A percentile compares a stretch with the other conserved stretches of the same genome.
These are phyloP conservation scores for Porites rus DNA, from an alignment of 92 coral and sea anemone genomes.

Conservation along the genomic window DNA sequence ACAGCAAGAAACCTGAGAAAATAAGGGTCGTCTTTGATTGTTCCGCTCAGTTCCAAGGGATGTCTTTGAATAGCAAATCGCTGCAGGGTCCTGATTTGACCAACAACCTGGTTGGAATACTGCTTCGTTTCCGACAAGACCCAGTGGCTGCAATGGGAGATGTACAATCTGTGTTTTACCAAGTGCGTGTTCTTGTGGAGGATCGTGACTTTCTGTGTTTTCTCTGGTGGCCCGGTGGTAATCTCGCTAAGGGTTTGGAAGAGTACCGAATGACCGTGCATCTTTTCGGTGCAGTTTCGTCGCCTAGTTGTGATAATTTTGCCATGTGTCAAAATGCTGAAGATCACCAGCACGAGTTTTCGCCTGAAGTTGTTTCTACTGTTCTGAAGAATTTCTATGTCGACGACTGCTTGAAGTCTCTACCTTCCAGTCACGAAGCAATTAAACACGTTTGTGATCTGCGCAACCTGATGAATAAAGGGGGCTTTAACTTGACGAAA, in stretches of 20 bases:
- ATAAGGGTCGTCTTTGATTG: slow-evolving; percentile 28
- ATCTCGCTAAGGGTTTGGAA: slow-evolving; percentile 41
- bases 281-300: slow-evolving; percentile 62
- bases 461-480: not conserved
- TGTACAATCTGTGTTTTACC: slow-evolving; percentile 61
- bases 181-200: slow-evolving; percentile 35
- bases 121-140: slow-evolving; percentile 58
- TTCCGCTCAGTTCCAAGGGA: too few relatives aligned
- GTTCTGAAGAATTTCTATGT: slow-evolving; percentile 46
- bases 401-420: slow-evolving; percentile 62
- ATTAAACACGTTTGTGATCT: slow-evolving; percentile 35
- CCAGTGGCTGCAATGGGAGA: slow-evolving; percentile 59
- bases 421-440: slow-evolving; percentile 41
- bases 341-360: too few relatives aligned
- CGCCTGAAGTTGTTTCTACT: too few relatives aligned
- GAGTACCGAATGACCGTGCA: slow-evolving; percentile 60
- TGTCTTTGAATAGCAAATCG: slow-evolving; percentile 14
- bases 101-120: slow-evolving; percentile 58
- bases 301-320: slow-evolving; percentile 57
- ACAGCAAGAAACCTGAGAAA: slow-evolving; percentile 40
- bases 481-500: too few relatives aligned
- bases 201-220: slow-evolving; percentile 60
- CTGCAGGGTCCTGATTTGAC: slow-evolving; percentile 68
- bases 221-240: slow-evolving; percentile 53
- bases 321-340: slow-evolving; percentile 44